Evolutionary conservation across 2,113 vertebrate species (phyloP), one percentile per base, ranked within the genome.

Genomic region (Festucalex cinctus): DNA sequence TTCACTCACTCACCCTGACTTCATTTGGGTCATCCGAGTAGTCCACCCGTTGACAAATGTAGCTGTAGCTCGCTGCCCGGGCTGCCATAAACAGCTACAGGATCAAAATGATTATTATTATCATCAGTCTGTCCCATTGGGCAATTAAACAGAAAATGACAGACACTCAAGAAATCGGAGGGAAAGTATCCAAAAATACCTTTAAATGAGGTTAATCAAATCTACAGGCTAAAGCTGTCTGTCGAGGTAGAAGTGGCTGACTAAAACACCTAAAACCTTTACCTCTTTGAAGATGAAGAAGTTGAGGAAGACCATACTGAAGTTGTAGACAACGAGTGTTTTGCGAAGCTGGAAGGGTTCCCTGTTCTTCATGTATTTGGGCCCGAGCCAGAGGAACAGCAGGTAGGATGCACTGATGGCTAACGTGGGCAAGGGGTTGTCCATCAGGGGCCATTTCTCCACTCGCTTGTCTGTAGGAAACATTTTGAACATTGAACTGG

Each of bases 251-350:
- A 68, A 39, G 2, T 26, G 19, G 49, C 3, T 61, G 59, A 61
- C 10, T 19, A 37, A 6, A 10, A 36, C 14, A 26, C 20, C 3
- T 6, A 14, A 32, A 1, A n/a, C 5, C 9, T 88, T 39, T 73
- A 98, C 97, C 95, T 99, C 97, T 94, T 96, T 97, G 85, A 96
- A 98, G 87, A 99, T 99, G 90, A 96, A 99, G 88, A 98, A 91
- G 89, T 99, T 99, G 82, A 99, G 94, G 81, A 98, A 90, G 89
- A 99, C 96, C 97, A 99, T 98, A 69, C 96, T 95, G 85, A 99
- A 99, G 91, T 99, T 99, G 92, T 99, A 99, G 85, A 93, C 41
- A 63, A 99, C 94, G 78, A 99, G 93, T n/a, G 95, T 92, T 77
- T 93, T 94, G 70, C 97, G 94, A 74, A 99, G 92, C 87, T 98